Base-by-base conservation (phyloP, 2,113 vertebrate species). In the Alces alces region DNA sequence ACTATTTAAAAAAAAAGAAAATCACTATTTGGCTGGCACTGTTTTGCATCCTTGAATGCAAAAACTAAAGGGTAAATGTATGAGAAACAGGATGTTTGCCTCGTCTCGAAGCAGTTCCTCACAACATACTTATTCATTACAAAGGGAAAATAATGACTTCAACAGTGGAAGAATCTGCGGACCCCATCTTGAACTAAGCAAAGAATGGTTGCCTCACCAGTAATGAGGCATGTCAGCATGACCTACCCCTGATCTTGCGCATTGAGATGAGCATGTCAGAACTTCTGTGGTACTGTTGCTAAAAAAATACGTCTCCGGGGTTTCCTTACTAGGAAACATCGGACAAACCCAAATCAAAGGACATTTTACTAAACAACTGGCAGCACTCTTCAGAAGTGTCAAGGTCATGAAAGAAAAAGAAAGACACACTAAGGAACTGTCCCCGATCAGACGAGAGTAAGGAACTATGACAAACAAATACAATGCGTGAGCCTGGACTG, bases 201-300 rank as follows among this genome's bases (percentile, higher is more conserved):
- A 89, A 33, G 76, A 27, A 80, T 52, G 83, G n/a, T 25, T 28
- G 73, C 79, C 52, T 64, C 9, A 47, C 27, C 30, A 58, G 6
- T 30, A 58, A 45, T 2, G 8, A 87, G 60, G 23, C 15, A 2
- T 0, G 4, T 50, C 52, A 21, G 8, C n/a, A 23, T 4, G 8
- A 21, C 2, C 4, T 12, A 28, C 39, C 13, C 39, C 17, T 13
- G 54, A 28, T 33, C 3, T 2, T 2, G 9, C 0, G 2, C 17
- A 45, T 13, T 1, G 13, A 45, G 45, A 45, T n/a, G n/a, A 57
- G 25, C 27, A 36, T 0, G 5, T 2, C 11, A 33, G 52, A 4
- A 0, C 43, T 58, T n/a, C 36, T 25, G 28, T 4, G 8, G 21
- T 11, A 16, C 43, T 47, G 39, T 52, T 6, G 43, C 80, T 27